A percentile compares a stretch with the other conserved stretches of the same genome.
Evolutionary conservation across 2,888 invertebrate species (phyloP).

Genomic region (Morpho deidamia): DNA sequence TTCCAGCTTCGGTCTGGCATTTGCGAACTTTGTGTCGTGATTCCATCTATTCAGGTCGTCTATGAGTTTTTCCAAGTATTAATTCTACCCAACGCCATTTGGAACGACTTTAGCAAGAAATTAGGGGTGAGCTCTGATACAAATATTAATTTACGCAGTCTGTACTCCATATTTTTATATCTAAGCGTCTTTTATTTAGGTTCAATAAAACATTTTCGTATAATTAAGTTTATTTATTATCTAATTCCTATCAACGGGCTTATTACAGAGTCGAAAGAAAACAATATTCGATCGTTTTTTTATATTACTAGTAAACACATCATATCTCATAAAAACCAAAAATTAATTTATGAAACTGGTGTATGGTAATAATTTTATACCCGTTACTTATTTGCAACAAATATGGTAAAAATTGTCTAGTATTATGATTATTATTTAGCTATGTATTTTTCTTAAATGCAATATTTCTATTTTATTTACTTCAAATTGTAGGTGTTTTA

Average conservation of each 20-base stretch:
- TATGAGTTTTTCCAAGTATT: neutral
- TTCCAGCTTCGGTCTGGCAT: too few species aligned
- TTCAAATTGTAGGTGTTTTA: neutral
- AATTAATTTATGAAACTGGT: too few species aligned
- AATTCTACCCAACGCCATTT: too few species aligned
- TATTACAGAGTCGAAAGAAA: slow-evolving; percentile 74
- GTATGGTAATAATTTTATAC: too few species aligned
- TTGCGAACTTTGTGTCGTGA: too few species aligned
- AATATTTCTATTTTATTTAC: slow-evolving; percentile 32
- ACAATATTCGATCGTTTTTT: slow-evolving; percentile 56
- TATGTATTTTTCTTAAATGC: neutral
- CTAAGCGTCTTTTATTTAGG: neutral
- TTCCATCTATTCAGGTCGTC: too few species aligned
- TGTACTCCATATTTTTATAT: too few species aligned
- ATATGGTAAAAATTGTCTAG: neutral
- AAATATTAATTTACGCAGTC: too few species aligned
- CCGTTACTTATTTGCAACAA: neutral
- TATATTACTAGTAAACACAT: slow-evolving; percentile 22
- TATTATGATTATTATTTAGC: neutral
- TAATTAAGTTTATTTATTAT: slow-evolving; percentile 76
- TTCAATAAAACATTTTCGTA: slow-evolving; percentile 35
- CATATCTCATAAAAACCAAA: neutral
- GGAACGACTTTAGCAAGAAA: too few species aligned
- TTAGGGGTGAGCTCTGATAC: too few species aligned
- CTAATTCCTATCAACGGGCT: slow-evolving; percentile 74